These are phyloP conservation scores for Sceliomorpha sp. DNA, from an alignment of 2,888 invertebrate genomes.

Conservation along the genomic window DNA sequence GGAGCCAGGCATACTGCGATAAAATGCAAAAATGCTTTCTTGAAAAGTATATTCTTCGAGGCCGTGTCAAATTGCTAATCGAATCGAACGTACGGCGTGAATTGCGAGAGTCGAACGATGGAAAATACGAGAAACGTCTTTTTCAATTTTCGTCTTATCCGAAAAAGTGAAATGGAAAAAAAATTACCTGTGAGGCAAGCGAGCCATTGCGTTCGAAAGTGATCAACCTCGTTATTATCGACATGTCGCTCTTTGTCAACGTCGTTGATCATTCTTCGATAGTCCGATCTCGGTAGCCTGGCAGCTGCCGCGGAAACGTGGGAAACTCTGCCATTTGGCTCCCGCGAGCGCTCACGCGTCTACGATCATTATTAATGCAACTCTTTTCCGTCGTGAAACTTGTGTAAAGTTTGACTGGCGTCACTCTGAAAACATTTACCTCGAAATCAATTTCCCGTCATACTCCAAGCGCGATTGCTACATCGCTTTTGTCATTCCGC, in stretches of 20 bases:
- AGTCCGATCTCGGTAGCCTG: conserved; percentile 1
- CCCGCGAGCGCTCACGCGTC: conserved; percentile 5
- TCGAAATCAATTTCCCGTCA: conserved; percentile 19
- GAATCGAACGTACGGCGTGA: too few species aligned
- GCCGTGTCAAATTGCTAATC: too few species aligned
- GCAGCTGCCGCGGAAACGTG: conserved; percentile 7
- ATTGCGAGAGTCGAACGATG: too few species aligned
- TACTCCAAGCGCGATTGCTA: not conserved
- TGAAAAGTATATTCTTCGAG: too few species aligned
- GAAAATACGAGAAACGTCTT: too few species aligned
- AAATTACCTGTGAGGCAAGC: conserved; percentile 63
- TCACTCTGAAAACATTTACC: conserved; percentile 22
- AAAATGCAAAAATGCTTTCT: not conserved
- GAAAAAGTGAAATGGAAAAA: not conserved
- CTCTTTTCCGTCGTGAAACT: conserved; percentile 1
- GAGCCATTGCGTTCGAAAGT: conserved; percentile 67
- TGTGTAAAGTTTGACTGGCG: conserved; percentile 21
- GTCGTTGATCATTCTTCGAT: conserved; percentile 15
- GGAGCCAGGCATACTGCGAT: conserved; percentile 67
- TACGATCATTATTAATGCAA: conserved; percentile 19
- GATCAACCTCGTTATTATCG: conserved; percentile 18
- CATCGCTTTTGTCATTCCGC: conserved; percentile 3
- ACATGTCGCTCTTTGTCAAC: conserved; percentile 9
- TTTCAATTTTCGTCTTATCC: not conserved
- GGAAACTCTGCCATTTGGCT: conserved; percentile 22